Percentiles rank a stretch among this genome's conserved stretches.
These are phyloP conservation scores for Mus spicilegus DNA, from an alignment of 2,113 vertebrate genomes.

Conservation along the genomic window DNA sequence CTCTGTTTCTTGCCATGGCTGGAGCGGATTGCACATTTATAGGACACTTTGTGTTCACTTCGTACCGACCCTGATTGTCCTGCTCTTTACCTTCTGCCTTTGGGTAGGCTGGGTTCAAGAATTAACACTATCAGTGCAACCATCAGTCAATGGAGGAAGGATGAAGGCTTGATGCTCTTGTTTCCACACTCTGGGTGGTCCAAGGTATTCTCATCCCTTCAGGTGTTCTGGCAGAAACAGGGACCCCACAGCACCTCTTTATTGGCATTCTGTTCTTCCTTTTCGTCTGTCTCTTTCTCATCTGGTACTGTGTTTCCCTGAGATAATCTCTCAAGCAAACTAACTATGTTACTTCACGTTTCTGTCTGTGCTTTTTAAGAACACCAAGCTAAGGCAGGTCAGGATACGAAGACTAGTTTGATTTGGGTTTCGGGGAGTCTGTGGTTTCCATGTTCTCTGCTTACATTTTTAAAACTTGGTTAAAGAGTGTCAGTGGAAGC, in stretches of 20 bases:
- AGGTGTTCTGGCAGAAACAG: neutral
- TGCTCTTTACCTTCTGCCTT: neutral
- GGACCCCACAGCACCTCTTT: neutral
- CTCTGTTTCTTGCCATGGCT: neutral
- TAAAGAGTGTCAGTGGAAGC: neutral
- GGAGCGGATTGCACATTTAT: neutral
- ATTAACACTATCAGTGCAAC: neutral
- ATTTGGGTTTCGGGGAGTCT: neutral
- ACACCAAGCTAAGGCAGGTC: neutral
- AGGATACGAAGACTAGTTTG: constrained; percentile 12
- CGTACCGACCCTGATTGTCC: neutral
- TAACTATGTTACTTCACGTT: neutral
- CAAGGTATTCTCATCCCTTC: neutral
- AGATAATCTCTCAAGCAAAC: neutral
- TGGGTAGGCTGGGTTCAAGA: neutral
- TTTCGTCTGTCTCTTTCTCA: neutral
- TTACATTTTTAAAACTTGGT: constrained; percentile 5
- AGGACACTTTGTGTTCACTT: neutral
- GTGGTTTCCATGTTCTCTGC: neutral
- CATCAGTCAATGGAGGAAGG: neutral
- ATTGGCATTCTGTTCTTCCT: neutral
- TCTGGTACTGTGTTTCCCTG: neutral
- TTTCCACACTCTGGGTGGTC: neutral
- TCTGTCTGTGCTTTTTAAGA: neutral
- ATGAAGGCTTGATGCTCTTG: neutral